Conservation (phyloP, 30 jellyfish, hydroid and myxozoan species). For the Sanderia malayensis region DNA sequence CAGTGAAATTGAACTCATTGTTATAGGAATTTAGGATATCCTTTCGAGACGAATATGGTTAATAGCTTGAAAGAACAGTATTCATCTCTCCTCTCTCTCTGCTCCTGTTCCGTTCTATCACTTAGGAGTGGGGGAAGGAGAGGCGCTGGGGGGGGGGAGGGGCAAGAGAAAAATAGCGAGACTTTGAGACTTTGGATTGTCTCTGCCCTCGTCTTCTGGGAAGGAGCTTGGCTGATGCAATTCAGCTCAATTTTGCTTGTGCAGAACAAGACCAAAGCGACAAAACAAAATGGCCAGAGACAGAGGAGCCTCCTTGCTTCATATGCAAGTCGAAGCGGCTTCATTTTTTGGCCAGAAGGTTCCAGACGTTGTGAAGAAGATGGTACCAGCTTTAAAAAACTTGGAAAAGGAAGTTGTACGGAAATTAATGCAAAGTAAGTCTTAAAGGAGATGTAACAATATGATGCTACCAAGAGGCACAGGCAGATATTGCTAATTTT, state of each 20-base stretch:
- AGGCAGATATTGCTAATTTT: too few species aligned
- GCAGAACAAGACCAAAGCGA: too few species aligned
- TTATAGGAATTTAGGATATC: conserved; percentile 46
- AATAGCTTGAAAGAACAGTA: too few species aligned
- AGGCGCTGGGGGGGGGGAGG: conserved; percentile 8
- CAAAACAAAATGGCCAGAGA: conserved; percentile 91
- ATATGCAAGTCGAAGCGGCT: conserved; percentile 73
- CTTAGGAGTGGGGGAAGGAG: conserved; percentile 18
- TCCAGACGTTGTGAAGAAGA: conserved; percentile 65
- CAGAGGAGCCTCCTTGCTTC: conserved; percentile 73
- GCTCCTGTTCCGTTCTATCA: too few species aligned
- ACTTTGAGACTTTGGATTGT: too few species aligned
- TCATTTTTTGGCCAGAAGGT: conserved; percentile 83
- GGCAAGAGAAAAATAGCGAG: too few species aligned
- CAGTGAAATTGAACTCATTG: neutral
- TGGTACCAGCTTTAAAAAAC: conserved; percentile 31
- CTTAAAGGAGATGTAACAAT: too few species aligned
- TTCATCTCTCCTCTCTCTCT: too few species aligned
- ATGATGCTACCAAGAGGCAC: too few species aligned
- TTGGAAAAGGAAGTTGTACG: conserved; percentile 32
- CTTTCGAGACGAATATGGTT: too few species aligned
- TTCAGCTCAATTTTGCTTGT: conserved; percentile 1
- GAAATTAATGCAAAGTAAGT: conserved; percentile 80
- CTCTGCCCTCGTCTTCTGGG: too few species aligned
- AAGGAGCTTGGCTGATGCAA: neutral